Evolutionary conservation across 1,140 invertebrate species (phyloP), one percentile per base, ranked within the genome.

Genomic region (Nixonia krombeini): DNA sequence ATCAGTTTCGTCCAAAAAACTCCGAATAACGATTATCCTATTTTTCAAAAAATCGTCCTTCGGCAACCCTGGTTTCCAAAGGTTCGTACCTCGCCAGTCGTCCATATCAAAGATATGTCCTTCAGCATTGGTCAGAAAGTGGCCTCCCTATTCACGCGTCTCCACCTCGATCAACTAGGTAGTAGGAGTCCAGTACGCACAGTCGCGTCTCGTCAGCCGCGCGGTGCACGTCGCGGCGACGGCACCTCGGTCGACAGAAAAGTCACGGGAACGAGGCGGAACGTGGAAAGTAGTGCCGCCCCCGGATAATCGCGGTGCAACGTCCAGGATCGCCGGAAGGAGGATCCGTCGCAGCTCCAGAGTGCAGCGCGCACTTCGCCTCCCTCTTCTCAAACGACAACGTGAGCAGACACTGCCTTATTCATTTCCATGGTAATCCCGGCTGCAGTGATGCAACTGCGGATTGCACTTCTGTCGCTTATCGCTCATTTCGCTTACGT

Each of bases 201-300:
- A 82, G 80, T 82, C 76, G 76, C 67, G 74, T 66, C 67, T 74
- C 72, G 73, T 73, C 76, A 42, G 62, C 73, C 73, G 75, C 40
- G 66, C 45, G 45, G 70, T 73, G 63, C 61, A 70, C 64, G 70
- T 72, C 70, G 72, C 42, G 35, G 15, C 37, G 26, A 46, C 62
- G 12, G 46, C 52, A 15, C 33, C 31, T 50, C 52, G 28, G 31
- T 37, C 15, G 33, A 33, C 8, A 33, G 3, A 33, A 4, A 28
- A 25, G 9, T 1, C 9, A 21, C 12, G 18, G 6, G 18, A 15
- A 46, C 3, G 10, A 1, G 28, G 4, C 35, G 35, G 17, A 37
- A 37, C 35, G 12, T 16, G 29, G 4, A 33, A n/a, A n/a, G n/a
- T n/a, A n/a, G n/a, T n/a, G n/a, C n/a, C n/a, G n/a, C n/a, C n/a